These are phyloP conservation scores for Ctenicera cuprea DNA, from an alignment of 2,888 invertebrate species.

Conservation along the genomic window DNA sequence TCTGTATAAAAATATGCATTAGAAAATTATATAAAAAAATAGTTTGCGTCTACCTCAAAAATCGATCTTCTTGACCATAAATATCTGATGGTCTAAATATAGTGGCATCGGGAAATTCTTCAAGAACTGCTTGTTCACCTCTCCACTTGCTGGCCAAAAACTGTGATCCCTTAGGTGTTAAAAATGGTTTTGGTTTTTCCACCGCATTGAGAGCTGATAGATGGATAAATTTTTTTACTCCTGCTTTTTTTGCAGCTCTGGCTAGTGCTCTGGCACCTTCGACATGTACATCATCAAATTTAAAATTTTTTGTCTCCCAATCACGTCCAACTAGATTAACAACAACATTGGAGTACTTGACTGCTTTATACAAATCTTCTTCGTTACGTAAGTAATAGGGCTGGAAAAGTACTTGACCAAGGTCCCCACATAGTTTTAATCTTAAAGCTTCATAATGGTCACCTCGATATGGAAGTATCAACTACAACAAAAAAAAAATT, in stretches of 20 bases:
- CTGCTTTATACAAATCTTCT: constrained; percentile 86
- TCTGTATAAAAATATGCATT: constrained; percentile 66
- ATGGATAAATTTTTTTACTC: constrained; percentile 95
- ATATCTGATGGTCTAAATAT: constrained; percentile 95
- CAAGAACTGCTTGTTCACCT: constrained; percentile 93
- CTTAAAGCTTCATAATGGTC: constrained; percentile 87
- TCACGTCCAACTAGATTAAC: constrained; percentile 95
- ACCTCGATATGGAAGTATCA: constrained; percentile 94
- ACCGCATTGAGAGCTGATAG: constrained; percentile 90
- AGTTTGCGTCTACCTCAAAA: constrained; percentile 76
- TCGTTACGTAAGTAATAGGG: constrained; percentile 91
- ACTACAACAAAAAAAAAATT: too few relatives aligned
- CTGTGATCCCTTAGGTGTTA: constrained; percentile 84
- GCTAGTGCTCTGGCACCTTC: constrained; percentile 90
- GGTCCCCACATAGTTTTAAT: constrained; percentile 91
- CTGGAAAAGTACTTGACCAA: constrained; percentile 95
- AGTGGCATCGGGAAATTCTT: constrained; percentile 96
- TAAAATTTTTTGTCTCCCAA: constrained; percentile 94
- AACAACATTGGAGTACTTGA: constrained; percentile 97
- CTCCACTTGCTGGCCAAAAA: constrained; percentile 86
- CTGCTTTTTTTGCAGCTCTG: constrained; percentile 81
- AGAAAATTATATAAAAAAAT: not conserved
- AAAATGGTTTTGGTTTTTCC: constrained; percentile 80
- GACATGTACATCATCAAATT: constrained; percentile 90
- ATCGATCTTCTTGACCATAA: constrained; percentile 93